Evolutionary conservation across 2,113 vertebrate genomes (phyloP).

Genomic region (Rhynchomys soricoides): DNA sequence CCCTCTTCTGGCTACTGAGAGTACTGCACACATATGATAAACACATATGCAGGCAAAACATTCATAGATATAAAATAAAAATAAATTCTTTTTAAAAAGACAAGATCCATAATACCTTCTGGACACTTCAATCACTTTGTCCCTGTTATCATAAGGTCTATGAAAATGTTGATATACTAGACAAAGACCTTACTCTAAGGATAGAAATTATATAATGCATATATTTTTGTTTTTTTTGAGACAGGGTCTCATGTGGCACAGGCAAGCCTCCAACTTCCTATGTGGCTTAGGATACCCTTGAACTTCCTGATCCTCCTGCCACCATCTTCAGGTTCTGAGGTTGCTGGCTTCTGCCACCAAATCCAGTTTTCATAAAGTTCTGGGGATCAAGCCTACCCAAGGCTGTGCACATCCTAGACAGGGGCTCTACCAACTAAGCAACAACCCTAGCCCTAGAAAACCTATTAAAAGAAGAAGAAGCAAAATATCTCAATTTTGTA

Average conservation of each 20-base stretch:
- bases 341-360: background rate
- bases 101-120: background rate
- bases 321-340: background rate
- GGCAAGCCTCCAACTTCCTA: background rate
- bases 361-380: background rate
- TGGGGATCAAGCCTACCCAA: background rate
- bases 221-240: background rate
- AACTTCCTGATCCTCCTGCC: background rate
- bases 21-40: no score
- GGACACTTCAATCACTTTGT: background rate
- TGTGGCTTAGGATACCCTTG: background rate
- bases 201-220: background rate
- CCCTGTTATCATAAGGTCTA: background rate
- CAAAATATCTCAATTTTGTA: background rate
- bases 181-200: background rate
- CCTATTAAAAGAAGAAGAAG: background rate
- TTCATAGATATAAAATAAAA: background rate
- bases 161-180: background rate
- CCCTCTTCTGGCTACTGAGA: no score
- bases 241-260: background rate
- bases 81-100: background rate
- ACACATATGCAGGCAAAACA: no score
- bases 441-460: background rate
- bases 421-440: background rate
- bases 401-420: background rate